A percentile compares a stretch with the other conserved stretches of the same genome.
Conservation (phyloP, 2,113 vertebrate species). For the Piprites chloris region DNA sequence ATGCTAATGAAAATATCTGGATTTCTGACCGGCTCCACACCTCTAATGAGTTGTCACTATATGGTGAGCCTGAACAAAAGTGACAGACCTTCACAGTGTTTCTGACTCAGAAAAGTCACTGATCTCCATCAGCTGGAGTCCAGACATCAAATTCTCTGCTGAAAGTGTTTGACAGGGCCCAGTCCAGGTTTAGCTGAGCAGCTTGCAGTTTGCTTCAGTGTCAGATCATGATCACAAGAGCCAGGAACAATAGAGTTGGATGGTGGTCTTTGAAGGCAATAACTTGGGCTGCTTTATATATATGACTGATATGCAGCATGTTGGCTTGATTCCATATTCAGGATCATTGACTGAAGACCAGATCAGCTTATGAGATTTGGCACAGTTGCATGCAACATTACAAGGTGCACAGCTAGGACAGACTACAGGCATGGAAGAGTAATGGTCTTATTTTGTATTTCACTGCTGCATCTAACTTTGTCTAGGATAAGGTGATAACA, state of each 20-base stretch:
- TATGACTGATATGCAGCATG: fast-evolving
- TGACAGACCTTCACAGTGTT: background rate
- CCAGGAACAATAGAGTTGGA: background rate
- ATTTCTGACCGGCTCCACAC: background rate
- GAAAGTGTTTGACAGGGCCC: background rate
- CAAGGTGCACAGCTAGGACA: background rate
- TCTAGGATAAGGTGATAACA: background rate
- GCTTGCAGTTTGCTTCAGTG: background rate
- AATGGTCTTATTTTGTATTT: background rate
- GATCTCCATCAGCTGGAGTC: background rate
- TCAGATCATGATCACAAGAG: background rate
- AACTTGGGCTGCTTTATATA: background rate
- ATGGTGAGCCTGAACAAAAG: background rate
- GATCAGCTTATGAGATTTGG: background rate
- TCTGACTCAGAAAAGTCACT: background rate
- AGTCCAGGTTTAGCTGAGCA: background rate
- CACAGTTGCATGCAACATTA: background rate
- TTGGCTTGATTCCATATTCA: background rate
- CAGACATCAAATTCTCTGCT: background rate
- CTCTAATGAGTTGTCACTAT: background rate
- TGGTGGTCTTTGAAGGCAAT: background rate
- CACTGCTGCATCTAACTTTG: background rate
- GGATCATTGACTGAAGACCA: background rate
- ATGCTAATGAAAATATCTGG: background rate
- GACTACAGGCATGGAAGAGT: background rate